Evolutionary conservation across 2,888 invertebrate species (phyloP), one percentile per base, ranked within the genome.

Genomic region (Limnephilus rhombicus): DNA sequence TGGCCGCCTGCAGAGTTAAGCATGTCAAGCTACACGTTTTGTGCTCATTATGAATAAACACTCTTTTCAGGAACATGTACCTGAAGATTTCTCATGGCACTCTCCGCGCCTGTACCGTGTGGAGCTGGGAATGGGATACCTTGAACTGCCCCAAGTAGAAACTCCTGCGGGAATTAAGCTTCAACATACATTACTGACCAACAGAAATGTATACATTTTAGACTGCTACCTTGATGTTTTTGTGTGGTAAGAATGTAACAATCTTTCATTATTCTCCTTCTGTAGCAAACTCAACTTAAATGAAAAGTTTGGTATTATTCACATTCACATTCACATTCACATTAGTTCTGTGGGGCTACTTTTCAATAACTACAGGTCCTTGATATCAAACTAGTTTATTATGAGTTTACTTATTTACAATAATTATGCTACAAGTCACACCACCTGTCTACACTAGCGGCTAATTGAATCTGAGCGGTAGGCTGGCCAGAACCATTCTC

Each of bases 101-200:
- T 95, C 96, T 24, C 98, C 99, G 0, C 97, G 98, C 9, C 95
- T 99, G 91, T 99, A 99, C 96, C 98, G 99, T 96, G 99, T 99
- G 91, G 98, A 99, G 94, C 97, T 99, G 24, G 99, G 99, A 87
- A 99, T 99, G 98, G 99, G 99, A 0, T 99, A 99, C 95, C 96
- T 99, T 94, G 99, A 99, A 95, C 96, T 99, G 94, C 99, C 99
- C 4, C 99, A 99, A 96, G 98, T 98, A 7, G 98, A 98, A 95
- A 96, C 98, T 81, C 97, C 98, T 0, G 97, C 98, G 94, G 97
- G 97, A 93, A 93, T 94, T 89, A 98, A 98, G 94, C 96, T 99
- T 11, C 97, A 97, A 0, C 97, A 98, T 94, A 97, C 97, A 0
- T 96, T 98, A 94, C 97, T 99, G 90, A 97, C 98, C 94, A 98